phyloP scores from a whole-genome alignment of 2,113 vertebrate genomes.

The Tragelaphus buxtoni region DNA sequence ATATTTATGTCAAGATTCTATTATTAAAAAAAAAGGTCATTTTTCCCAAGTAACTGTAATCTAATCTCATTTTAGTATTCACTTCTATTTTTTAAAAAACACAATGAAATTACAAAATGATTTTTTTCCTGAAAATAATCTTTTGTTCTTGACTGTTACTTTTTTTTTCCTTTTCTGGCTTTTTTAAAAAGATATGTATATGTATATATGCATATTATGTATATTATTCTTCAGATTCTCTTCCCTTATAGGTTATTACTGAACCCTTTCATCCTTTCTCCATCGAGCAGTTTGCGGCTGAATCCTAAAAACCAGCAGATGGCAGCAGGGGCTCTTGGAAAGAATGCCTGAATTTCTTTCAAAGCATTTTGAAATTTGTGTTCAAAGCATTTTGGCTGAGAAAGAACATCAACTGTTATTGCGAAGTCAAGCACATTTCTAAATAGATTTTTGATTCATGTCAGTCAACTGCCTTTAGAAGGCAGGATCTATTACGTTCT shows the following conservation, averaged over 20 bases:
- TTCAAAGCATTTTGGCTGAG: background rate
- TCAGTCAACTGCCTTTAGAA: slow-evolving; percentile 41
- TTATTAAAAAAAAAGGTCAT: background rate
- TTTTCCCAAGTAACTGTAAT: background rate
- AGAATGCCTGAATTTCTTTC: background rate
- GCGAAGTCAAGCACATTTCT: slow-evolving; percentile 43
- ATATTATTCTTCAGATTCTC: background rate
- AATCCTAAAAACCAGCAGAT: slow-evolving; percentile 32
- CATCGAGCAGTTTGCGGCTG: background rate
- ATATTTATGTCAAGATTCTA: background rate
- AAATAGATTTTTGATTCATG: background rate
- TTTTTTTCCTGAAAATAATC: background rate
- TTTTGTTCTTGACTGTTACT: background rate
- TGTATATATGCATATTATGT: background rate
- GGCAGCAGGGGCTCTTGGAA: slow-evolving; percentile 48
- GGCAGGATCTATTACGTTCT: background rate
- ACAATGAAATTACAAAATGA: background rate
- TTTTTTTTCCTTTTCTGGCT: background rate
- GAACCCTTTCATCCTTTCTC: background rate
- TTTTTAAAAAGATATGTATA: background rate
- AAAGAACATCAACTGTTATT: slow-evolving; percentile 29
- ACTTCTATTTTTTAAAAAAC: background rate
- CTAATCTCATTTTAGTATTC: background rate
- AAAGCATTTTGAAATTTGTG: background rate
- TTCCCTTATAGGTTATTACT: background rate